Evolutionary conservation across 2,113 vertebrate genomes (phyloP), one percentile per base, ranked within the genome.

Genomic region (Tragelaphus buxtoni): DNA sequence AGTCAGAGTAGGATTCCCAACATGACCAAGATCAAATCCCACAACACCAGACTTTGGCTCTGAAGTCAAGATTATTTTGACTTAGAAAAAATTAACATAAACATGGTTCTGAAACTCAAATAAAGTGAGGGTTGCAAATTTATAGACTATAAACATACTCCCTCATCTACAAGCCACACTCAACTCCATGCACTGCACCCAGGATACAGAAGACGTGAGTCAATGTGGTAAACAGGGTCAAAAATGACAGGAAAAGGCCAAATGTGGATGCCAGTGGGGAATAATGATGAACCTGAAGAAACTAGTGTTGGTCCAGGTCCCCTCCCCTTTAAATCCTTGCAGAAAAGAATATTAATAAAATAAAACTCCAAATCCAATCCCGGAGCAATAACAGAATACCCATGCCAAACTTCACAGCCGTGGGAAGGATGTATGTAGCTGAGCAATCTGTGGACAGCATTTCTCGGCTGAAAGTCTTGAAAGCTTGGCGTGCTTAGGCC

Each of bases 311-410:
- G 69, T 88, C 51, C 90, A 61, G 60, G 53, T 30, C 55, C 42
- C 55, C 72, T 55, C 14, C 22, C 82, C 28, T 85, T 39, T 47
- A 72, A 87, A 47, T 92, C 85, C 94, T 96, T 65, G n/a, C 60
- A 92, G 89, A 96, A 96, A 96, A 96, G 65, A 97, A 97, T 96
- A 98, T 96, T 97, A 98, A 96, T 97, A 95, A 90, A 97, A 96
- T 84, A 90, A 96, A 97, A 95, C 82, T 96, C 94, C 77, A 93
- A 91, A 80, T 94, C 60, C 26, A 13, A 93, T 95, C 96, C 96
- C 12, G 7, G 79, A 93, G 94, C 97, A 97, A 72, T 97, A 96
- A 97, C 65, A 86, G 94, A 90, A 55, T 13, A 56, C 55, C 90
- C 14, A 53, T 94, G 98, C 97, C 97, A 97, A 11, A 92, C 82